phyloP scores from a whole-genome alignment of 1,140 invertebrate species.

The Tribolium castaneum region DNA sequence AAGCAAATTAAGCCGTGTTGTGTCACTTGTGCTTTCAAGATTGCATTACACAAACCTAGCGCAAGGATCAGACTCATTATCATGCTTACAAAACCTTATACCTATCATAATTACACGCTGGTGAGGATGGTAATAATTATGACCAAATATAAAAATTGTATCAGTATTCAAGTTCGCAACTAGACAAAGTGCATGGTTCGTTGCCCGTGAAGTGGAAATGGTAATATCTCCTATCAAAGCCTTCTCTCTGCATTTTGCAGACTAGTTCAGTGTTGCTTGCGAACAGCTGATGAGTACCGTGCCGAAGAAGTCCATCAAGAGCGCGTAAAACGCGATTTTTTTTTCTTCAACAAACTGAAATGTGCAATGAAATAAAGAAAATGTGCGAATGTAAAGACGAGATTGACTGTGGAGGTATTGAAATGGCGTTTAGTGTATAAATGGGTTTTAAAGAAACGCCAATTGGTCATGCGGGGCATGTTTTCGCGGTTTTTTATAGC shows the following conservation, averaged over 20 bases:
- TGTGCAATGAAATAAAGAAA: neutral
- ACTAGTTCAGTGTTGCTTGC: conserved; percentile 35
- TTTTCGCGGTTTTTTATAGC: conserved; percentile 17
- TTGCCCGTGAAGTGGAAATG: conserved; percentile 43
- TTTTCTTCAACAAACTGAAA: neutral
- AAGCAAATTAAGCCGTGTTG: conserved; percentile 20
- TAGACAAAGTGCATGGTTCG: conserved; percentile 42
- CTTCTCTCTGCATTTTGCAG: conserved; percentile 41
- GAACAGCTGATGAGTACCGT: conserved; percentile 7
- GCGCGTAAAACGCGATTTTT: neutral
- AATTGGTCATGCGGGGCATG: conserved; percentile 33
- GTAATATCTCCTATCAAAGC: conserved; percentile 41
- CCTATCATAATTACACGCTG: conserved; percentile 5
- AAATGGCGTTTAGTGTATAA: neutral
- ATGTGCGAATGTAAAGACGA: neutral
- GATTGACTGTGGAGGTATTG: neutral
- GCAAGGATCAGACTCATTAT: neutral
- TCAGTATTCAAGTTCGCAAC: conserved; percentile 25
- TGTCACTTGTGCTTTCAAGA: conserved; percentile 28
- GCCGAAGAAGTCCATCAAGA: conserved; percentile 15
- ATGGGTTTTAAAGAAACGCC: conserved; percentile 7
- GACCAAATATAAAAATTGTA: conserved; percentile 20
- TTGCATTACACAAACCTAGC: neutral
- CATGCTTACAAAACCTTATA: conserved; percentile 5
- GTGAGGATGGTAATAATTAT: conserved; percentile 26